phyloP scores from a whole-genome alignment of 1,140 invertebrate genomes.

The Liolophura sinensis region DNA sequence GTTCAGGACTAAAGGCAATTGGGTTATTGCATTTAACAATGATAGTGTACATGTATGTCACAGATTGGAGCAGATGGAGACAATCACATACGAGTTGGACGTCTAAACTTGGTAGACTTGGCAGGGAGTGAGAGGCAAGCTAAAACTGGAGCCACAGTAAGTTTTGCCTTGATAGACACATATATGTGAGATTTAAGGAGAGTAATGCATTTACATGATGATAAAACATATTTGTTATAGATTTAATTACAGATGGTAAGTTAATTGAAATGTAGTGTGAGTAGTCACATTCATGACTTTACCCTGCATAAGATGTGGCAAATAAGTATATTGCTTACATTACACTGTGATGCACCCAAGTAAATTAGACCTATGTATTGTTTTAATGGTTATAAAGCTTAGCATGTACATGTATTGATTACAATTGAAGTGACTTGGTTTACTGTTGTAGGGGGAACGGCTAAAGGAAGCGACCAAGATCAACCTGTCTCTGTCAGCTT shows the following conservation, averaged over 20 bases:
- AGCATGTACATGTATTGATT: too few species aligned
- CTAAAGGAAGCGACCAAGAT: slow-evolving; percentile 96
- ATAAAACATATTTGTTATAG: not conserved
- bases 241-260: too few species aligned
- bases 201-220: too few species aligned
- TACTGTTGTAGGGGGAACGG: slow-evolving; percentile 69
- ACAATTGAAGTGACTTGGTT: slow-evolving; percentile 1
- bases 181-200: not conserved
- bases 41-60: slow-evolving; percentile 12
- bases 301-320: too few species aligned
- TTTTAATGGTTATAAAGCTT: too few species aligned
- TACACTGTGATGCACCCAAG: too few species aligned
- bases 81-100: slow-evolving; percentile 74
- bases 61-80: slow-evolving; percentile 67
- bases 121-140: slow-evolving; percentile 88
- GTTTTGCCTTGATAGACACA: slow-evolving; percentile 14
- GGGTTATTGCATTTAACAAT: too few species aligned
- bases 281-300: too few species aligned
- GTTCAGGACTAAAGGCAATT: too few species aligned
- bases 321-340: too few species aligned
- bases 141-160: slow-evolving; percentile 82
- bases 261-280: too few species aligned
- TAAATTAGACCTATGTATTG: too few species aligned
- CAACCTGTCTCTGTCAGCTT: slow-evolving; percentile 88
- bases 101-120: slow-evolving; percentile 85